Conservation (phyloP, 2,797 vertebrate species). For the Epinephelus malabaricus region DNA sequence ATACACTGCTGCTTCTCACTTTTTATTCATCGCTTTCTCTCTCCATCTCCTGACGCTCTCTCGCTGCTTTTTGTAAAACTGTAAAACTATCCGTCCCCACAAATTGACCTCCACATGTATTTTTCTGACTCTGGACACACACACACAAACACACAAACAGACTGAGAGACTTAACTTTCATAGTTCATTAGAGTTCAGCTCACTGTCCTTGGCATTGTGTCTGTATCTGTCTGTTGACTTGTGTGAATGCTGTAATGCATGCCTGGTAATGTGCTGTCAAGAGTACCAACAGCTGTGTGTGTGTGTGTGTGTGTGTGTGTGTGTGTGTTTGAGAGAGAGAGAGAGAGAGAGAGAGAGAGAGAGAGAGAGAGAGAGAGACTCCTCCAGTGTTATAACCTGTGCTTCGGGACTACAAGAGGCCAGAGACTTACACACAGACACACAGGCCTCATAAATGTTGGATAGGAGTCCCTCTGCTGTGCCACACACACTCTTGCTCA, state of each 20-base stretch:
- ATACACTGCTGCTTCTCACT: conserved; percentile 51
- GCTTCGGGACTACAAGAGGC: conserved; percentile 69
- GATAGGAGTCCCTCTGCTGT: conserved; percentile 78
- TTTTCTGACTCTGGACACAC: conserved; percentile 38
- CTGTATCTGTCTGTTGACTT: conserved; percentile 30
- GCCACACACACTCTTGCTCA: conserved; percentile 50
- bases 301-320: conserved; percentile 7
- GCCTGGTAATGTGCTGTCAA: conserved; percentile 69
- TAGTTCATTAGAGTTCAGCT: conserved; percentile 76
- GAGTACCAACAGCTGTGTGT: conserved; percentile 73
- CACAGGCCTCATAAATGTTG: conserved; percentile 84
- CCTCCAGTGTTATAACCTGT: conserved; percentile 70
- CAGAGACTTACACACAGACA: conserved; percentile 57
- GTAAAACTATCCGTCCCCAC: conserved; percentile 43
- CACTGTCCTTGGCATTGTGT: conserved; percentile 34
- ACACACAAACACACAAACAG: conserved; percentile 30
- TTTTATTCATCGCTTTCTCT: conserved; percentile 39
- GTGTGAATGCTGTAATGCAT: conserved; percentile 40
- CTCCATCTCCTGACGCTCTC: conserved; percentile 29
- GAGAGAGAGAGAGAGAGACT: conserved; percentile 39
- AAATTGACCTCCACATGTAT: conserved; percentile 52
- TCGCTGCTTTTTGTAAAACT: conserved; percentile 48
- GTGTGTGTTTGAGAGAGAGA: not conserved
- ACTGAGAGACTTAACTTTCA: conserved; percentile 55
- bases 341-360: conserved; percentile 25